Base-by-base conservation (phyloP, 2,888 invertebrate genomes). In the Philhelius pedissequus region DNA sequence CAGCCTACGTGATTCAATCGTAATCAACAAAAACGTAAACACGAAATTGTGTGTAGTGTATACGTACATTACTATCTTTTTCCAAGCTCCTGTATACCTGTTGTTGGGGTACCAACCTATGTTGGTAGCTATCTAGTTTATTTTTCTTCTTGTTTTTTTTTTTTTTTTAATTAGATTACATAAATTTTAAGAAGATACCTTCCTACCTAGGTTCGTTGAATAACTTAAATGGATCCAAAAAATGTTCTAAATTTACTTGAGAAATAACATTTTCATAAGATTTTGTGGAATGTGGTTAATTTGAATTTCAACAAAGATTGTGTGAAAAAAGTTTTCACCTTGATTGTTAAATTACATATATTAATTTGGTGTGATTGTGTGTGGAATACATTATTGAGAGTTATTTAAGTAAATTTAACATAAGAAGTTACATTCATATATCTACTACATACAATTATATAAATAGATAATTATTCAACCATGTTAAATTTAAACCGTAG, bases 11-110 rank as follows among this genome's bases (percentile, higher is more conserved):
- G 75, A 80, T 75, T 70, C 71, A 71, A 76, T 76, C 60, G 71
- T 66, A 84, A 75, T 84, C 80, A 75, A 60, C 54, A 35, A 43
- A 68, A 84, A 84, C 71, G 84, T 84, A 84, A 84, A 84, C 80
- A 84, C 56, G 76, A 84, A 68, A 71, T 70, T 43, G 70, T 76
- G 58, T 71, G 66, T 32, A 48, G 64, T 22, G n/a, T 43, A 62
- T 9, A 68, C n/a, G 20, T 54, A 69, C 30, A 30, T 38, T 68
- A 73, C 75, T 79, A 71, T 75, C 32, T 48, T 58, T 70, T 62
- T 27, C 9, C 40, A 27, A 40, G 35, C 32, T 56, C 48, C 48
- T 64, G 62, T 60, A 64, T 64, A 83, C 83, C 83, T 83, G 83
- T 82, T 82, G 82, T 78, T 78, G 54, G 58, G 74, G 25, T 25